These are phyloP conservation scores for Ciconia nigra DNA, from an alignment of 2,797 vertebrate genomes.

Conservation along the genomic window DNA sequence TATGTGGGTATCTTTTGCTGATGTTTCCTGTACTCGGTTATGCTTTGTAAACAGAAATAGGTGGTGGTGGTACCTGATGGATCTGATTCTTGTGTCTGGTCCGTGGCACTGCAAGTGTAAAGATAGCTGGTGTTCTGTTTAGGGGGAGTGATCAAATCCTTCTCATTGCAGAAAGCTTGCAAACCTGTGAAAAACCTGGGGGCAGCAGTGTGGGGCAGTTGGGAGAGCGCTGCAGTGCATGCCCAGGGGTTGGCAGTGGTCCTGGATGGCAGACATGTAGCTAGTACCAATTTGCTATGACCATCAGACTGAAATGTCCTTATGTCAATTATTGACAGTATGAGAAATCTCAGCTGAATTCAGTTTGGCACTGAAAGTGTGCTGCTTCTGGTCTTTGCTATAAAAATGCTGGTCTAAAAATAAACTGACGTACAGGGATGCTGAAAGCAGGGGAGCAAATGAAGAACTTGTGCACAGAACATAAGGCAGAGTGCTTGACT, in stretches of 20 bases:
- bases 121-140: neutral
- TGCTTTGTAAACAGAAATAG: neutral
- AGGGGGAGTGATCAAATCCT: neutral
- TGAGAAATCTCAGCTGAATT: neutral
- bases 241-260: neutral
- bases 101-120: rapidly evolving
- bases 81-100: neutral
- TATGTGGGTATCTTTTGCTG: neutral
- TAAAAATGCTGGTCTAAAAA: slow-evolving; percentile 31
- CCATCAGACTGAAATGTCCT: neutral
- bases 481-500: neutral
- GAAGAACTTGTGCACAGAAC: neutral
- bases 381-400: slow-evolving; percentile 26
- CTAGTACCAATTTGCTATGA: neutral
- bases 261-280: neutral
- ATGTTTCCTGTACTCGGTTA: neutral
- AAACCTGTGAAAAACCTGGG: rapidly evolving
- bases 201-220: neutral
- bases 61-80: neutral
- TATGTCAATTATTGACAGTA: neutral
- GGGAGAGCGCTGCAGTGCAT: neutral
- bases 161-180: neutral
- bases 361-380: neutral
- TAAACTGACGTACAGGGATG: neutral
- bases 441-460: neutral